phyloP scores from a whole-genome alignment of 1,140 invertebrate genomes.

The Atta cephalotes region DNA sequence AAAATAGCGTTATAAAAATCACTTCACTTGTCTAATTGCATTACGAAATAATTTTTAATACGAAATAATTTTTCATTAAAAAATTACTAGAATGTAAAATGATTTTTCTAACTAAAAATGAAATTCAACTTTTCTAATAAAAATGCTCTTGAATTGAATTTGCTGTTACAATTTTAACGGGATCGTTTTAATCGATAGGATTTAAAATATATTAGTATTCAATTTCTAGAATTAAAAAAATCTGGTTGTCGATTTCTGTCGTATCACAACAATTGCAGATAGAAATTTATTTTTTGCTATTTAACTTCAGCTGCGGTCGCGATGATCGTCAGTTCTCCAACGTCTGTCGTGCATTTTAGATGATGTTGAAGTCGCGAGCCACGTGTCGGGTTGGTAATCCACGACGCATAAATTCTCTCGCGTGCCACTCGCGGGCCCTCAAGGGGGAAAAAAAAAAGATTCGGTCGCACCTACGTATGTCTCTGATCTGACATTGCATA shows the following conservation, averaged over 20 bases:
- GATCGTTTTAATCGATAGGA: not conserved
- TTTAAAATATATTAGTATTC: not conserved
- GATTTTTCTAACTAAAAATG: not conserved
- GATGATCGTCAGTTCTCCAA: not conserved
- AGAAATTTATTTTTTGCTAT: not conserved
- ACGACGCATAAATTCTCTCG: conserved; percentile 67
- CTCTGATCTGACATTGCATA: conserved; percentile 74
- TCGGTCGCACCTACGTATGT: conserved; percentile 67
- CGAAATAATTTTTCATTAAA: not conserved
- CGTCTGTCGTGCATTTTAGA: not conserved
- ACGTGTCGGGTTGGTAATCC: conserved; percentile 49
- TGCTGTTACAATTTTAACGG: not conserved
- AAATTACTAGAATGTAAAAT: not conserved
- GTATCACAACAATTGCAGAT: not conserved
- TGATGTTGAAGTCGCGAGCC: conserved; percentile 12
- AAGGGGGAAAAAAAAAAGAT: conserved; percentile 11
- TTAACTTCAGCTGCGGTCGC: not conserved
- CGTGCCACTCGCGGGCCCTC: conserved; percentile 40
- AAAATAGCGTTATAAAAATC: conserved; percentile 2
- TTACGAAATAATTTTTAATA: not conserved
- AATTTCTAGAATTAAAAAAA: not conserved
- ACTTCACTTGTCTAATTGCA: not conserved
- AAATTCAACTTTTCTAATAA: not conserved
- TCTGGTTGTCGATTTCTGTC: not conserved
- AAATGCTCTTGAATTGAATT: not conserved